Percentiles rank a stretch among this genome's conserved stretches.
phyloP scores from a whole-genome alignment of 2,888 invertebrate species.

The Mythimna loreyi region DNA sequence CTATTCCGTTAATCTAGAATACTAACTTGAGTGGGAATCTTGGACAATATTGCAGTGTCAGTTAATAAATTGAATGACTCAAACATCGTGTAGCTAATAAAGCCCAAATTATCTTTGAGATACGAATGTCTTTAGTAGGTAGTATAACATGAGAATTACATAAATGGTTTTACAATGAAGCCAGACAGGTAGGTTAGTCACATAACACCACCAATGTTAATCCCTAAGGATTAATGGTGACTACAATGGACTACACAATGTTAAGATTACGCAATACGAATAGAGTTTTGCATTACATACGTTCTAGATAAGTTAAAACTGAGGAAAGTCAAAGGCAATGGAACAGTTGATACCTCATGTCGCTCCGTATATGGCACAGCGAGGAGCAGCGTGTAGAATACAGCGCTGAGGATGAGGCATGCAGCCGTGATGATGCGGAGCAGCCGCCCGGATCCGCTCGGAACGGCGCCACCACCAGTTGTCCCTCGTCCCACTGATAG shows the following conservation, averaged over 20 bases:
- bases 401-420: conserved; percentile 92
- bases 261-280: not conserved
- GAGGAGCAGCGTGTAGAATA: conserved; percentile 93
- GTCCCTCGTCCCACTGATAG: conserved; percentile 88
- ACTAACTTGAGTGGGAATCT: conserved; percentile 6
- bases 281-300: not conserved
- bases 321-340: not conserved
- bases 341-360: conserved; percentile 81
- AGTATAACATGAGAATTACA: conserved; percentile 2
- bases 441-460: conserved; percentile 91
- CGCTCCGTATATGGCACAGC: conserved; percentile 93
- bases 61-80: not conserved
- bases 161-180: conserved; percentile 2
- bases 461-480: conserved; percentile 84
- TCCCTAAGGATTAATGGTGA: conserved; percentile 12
- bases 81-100: not conserved
- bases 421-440: conserved; percentile 93
- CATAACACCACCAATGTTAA: not conserved
- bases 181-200: not conserved
- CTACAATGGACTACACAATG: not conserved
- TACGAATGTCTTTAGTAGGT: no score
- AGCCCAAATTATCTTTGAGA: not conserved
- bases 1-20: not conserved
- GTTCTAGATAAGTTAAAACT: not conserved
- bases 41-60: conserved; percentile 2